Percentiles rank a stretch among this genome's conserved stretches.
phyloP scores from a whole-genome alignment of 1,140 invertebrate genomes.

The Ruditapes philippinarum region DNA sequence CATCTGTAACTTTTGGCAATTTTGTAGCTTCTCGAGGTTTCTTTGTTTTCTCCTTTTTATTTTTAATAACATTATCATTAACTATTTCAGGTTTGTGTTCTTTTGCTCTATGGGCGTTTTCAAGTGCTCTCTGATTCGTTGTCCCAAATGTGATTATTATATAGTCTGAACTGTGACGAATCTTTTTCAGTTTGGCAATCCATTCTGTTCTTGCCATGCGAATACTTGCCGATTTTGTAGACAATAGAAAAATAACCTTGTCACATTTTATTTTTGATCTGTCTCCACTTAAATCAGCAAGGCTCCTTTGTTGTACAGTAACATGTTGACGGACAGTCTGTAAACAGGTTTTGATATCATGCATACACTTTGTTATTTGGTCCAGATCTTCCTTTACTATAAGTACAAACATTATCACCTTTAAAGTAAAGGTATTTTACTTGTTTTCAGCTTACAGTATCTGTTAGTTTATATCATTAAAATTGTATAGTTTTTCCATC shows the following conservation, averaged over 20 bases:
- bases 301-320: neutral
- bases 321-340: neutral
- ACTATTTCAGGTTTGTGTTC: too few relatives aligned
- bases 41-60: too few relatives aligned
- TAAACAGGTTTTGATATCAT: neutral
- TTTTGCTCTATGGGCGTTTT: too few relatives aligned
- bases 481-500: too few relatives aligned
- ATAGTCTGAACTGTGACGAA: neutral
- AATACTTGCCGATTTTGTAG: neutral
- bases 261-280: neutral
- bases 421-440: too few relatives aligned
- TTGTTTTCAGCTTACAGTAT: too few relatives aligned
- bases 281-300: neutral
- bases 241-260: neutral
- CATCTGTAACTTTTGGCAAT: too few relatives aligned
- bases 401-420: neutral
- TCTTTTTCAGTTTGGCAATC: conserved; percentile 1
- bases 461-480: too few relatives aligned
- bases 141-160: neutral
- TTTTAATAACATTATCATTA: too few relatives aligned
- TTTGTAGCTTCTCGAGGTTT: too few relatives aligned
- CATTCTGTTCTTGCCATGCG: neutral
- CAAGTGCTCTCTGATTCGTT: neutral
- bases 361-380: neutral
- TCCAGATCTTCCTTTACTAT: neutral